Conservation (phyloP, 64 coral and sea anemone species). For the Montipora capricornis region DNA sequence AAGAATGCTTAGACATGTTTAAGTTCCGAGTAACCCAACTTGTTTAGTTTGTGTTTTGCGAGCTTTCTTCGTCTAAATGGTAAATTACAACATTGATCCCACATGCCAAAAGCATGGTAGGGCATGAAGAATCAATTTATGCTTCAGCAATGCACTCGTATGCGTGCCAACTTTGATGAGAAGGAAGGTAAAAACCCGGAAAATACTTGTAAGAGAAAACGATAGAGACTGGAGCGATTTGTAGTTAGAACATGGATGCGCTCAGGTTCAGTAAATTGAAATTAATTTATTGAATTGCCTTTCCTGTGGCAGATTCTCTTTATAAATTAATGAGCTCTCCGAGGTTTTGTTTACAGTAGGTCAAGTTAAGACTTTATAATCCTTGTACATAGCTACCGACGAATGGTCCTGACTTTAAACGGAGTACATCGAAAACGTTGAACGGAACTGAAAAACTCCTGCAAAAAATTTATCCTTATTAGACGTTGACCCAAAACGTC, state of each 20-base stretch:
- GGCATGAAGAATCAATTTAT: slow-evolving; percentile 27
- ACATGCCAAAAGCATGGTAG: slow-evolving; percentile 57
- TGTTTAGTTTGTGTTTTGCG: not conserved
- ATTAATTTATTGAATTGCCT: slow-evolving; percentile 47
- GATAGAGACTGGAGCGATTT: not conserved
- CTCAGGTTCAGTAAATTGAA: slow-evolving; percentile 13
- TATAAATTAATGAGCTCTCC: slow-evolving; percentile 52
- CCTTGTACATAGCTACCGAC: slow-evolving; percentile 32
- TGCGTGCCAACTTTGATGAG: slow-evolving; percentile 42
- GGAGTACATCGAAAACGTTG: not conserved
- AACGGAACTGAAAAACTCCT: not conserved
- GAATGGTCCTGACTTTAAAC: not conserved
- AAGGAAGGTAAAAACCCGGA: not conserved
- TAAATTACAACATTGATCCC: slow-evolving; percentile 39
- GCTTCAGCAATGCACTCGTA: slow-evolving; percentile 16
- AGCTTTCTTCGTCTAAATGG: slow-evolving; percentile 18
- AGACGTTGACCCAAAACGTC: not conserved
- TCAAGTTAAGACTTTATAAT: not conserved
- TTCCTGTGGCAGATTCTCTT: slow-evolving; percentile 23
- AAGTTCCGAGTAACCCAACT: not conserved
- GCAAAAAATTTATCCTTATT: not conserved
- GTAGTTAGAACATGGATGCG: not conserved
- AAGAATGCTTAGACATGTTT: not conserved
- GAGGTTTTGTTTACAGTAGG: slow-evolving; percentile 10
- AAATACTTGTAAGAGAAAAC: not conserved